These are phyloP conservation scores for Stichodactyla helianthus DNA, from an alignment of 64 coral and sea anemone genomes.

Conservation along the genomic window DNA sequence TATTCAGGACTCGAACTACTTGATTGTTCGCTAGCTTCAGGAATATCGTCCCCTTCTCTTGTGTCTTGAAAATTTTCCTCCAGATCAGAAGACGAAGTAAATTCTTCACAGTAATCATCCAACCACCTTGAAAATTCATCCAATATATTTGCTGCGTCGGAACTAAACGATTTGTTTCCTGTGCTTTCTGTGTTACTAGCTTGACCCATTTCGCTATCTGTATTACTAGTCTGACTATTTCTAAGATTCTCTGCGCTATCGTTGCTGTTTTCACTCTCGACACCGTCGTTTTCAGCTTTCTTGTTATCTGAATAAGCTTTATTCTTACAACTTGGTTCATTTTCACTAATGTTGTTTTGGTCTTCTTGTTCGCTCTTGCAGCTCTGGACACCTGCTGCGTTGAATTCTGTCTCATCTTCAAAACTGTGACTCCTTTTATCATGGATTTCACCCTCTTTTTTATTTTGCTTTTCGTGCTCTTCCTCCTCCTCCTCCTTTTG, in stretches of 20 bases:
- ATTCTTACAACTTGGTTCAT: not conserved
- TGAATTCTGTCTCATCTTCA: not conserved
- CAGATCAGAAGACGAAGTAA: not conserved
- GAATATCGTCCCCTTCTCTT: not conserved
- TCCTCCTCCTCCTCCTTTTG: not conserved
- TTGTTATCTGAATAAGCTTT: not conserved
- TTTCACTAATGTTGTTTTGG: not conserved
- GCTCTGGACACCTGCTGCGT: not conserved
- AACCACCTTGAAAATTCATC: constrained; percentile 7
- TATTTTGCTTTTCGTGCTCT: not conserved
- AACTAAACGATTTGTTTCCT: not conserved
- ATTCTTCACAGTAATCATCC: not conserved
- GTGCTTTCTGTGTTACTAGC: not conserved
- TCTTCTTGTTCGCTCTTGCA: not conserved
- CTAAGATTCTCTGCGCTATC: not conserved
- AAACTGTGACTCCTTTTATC: not conserved
- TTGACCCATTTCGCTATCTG: not conserved
- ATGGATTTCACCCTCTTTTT: not conserved
- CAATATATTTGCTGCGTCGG: not conserved
- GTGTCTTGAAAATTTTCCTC: not conserved
- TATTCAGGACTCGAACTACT: not conserved
- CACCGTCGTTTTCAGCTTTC: not conserved
- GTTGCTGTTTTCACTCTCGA: not conserved
- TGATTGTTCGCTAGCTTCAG: not conserved
- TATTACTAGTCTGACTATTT: too few relatives aligned